Evolutionary conservation across 2,113 vertebrate genomes (phyloP), one percentile per base, ranked within the genome.

Genomic region (Reinhardtius hippoglossoides): DNA sequence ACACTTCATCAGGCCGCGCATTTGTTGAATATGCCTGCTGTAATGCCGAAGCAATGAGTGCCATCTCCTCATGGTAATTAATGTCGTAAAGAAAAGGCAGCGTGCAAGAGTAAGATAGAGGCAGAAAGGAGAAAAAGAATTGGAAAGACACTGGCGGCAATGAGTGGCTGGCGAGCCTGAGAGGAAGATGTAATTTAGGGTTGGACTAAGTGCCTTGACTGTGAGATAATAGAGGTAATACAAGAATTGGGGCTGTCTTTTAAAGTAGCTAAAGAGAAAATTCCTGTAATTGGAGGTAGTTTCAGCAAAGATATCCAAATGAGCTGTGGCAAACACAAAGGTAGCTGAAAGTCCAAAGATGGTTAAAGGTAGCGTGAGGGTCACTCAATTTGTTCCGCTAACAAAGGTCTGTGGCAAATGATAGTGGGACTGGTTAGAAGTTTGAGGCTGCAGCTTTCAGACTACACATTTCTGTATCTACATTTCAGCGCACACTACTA

Each of bases 61-160:
- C 75, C 63, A 67, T 81, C 78, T 52, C 58, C 78, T 84, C 78
- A 46, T 79, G 63, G 84, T 87, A 92, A 90, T 91, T 90, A 93
- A 77, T 84, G 89, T 85, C 82, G 80, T 35, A 50, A 14, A 73
- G 76, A 75, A 75, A 76, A 69, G 60, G 44, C 23, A 74, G 63
- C 16, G 65, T 54, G 71, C 18, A 46, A 60, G 46, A 62, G 55
- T 70, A 74, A 65, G 81, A 83, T 64, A 68, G 74, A 74, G 67
- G 57, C 27, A 65, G 76, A 70, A 31, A 57, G 48, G 55, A 54
- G 66, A 42, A 74, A 67, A 76, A 59, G 63, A 79, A 67, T 59
- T 58, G 20, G 20, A 77, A 40, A 67, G 75, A 82, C 69, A 62
- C 50, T 52, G 59, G 77, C 67, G 78, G 64, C 85, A 89, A 90